Base-by-base conservation (phyloP, 2,888 invertebrate genomes). In the Zaprionus lineosus region DNA sequence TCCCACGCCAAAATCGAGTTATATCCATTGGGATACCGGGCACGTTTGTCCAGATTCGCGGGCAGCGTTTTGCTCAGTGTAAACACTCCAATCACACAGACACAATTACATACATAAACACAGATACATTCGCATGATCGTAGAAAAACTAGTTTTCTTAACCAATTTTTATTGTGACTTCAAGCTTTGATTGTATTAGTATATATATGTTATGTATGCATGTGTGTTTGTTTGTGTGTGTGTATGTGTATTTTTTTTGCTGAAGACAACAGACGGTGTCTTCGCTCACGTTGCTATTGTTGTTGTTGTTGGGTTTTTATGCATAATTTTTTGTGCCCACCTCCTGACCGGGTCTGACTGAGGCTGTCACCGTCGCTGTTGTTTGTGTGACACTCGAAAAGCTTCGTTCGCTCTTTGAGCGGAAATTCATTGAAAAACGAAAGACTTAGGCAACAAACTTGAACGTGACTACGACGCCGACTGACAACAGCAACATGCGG, bases 361-460 rank as follows among this genome's bases (percentile, higher is more conserved):
- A 41, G 44, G 39, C 29, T 43, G 40, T 63, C 53, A 28, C 44
- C 14, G 29, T 53, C 44, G 26, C 43, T 52, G 39, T 39, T 40
- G 34, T 48, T 46, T 47, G 34, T 16, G 7, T 24, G 43, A 12
- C 28, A 18, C 41, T 63, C 73, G 26, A 62, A 44, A 71, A 56
- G 56, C 53, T 63, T 39, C 62, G 40, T 41, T 51, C 40, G 15
- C 34, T 44, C 36, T 41, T 76, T 70, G 62, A 63, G 63, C 67
- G 74, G 71, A 77, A 84, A 77, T 74, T 82, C 84, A 82, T 84
- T 84, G 78, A 82, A 77, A 70, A 75, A 77, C 68, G 69, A 84
- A 82, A 73, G 84, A 82, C 81, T 82, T 81, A 84, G 68, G 84
- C 73, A 81, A 77, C 77, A 75, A 82, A 82, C 84, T 81, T 58